phyloP scores from a whole-genome alignment of 2,113 vertebrate genomes.

The Centropus bengalensis region DNA sequence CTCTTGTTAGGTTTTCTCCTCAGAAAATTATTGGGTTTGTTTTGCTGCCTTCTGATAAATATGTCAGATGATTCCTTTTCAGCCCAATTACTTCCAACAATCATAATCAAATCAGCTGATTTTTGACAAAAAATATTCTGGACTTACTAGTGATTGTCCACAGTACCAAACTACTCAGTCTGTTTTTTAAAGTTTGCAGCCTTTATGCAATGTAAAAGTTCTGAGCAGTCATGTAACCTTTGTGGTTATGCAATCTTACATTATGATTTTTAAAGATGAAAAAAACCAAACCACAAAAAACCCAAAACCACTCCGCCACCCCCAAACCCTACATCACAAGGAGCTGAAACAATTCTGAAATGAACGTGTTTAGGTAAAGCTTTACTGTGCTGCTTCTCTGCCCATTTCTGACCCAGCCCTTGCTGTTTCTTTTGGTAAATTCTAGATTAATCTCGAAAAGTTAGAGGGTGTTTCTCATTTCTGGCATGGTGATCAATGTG shows the following conservation, averaged over 20 bases:
- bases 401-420: neutral
- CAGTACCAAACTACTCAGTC: neutral
- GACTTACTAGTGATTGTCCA: neutral
- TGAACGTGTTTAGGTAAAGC: neutral
- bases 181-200: neutral
- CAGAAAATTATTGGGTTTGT: neutral
- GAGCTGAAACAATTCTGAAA: neutral
- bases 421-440: neutral
- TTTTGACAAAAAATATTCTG: neutral
- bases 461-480: neutral
- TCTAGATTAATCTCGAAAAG: neutral
- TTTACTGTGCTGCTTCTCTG: neutral
- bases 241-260: neutral
- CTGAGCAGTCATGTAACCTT: neutral
- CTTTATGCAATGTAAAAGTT: neutral
- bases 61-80: neutral
- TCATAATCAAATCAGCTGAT: neutral
- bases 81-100: neutral
- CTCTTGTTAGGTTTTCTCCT: neutral
- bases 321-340: neutral
- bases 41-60: neutral
- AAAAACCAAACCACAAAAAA: no score
- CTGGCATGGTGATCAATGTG: neutral
- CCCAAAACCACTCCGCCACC: neutral
- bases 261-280: neutral